These are phyloP conservation scores for Spilogale gracilis DNA, from an alignment of 2,113 vertebrate genomes.

Conservation along the genomic window DNA sequence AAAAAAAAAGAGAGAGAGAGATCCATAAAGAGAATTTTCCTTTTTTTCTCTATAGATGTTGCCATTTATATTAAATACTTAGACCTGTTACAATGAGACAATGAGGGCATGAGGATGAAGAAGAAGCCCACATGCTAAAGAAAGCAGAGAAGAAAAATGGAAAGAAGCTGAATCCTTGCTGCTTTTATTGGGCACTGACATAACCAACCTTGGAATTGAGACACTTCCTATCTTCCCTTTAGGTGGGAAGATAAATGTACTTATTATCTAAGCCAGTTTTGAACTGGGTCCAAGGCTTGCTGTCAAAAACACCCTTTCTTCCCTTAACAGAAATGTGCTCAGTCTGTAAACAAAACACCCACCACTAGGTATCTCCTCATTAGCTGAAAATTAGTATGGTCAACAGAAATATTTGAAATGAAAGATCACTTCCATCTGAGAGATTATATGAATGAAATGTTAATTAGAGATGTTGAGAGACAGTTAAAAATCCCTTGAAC, in stretches of 20 bases:
- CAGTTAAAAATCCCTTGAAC: not conserved
- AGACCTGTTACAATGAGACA: not conserved
- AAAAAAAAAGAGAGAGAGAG: not conserved
- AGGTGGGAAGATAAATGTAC: not conserved
- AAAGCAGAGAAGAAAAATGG: not conserved
- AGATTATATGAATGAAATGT: conserved; percentile 52
- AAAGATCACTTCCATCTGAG: conserved; percentile 30
- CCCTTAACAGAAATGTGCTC: conserved; percentile 37
- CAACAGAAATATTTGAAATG: conserved; percentile 46
- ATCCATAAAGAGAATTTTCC: not conserved
- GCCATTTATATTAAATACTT: not conserved
- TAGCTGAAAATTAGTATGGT: conserved; percentile 29
- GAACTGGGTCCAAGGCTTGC: not conserved
- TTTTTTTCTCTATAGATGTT: not conserved
- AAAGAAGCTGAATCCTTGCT: not conserved
- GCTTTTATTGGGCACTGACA: not conserved
- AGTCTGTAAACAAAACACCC: conserved; percentile 44
- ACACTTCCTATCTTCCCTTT: not conserved
- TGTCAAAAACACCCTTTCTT: conserved; percentile 1
- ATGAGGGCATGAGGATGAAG: not conserved
- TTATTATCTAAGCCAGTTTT: not conserved
- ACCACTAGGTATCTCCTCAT: not conserved
- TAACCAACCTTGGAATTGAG: not conserved
- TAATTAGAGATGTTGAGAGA: conserved; percentile 43
- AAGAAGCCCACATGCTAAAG: not conserved